Evolutionary conservation across 2,888 invertebrate species (phyloP).

Genomic region (Aspidiotus destructor): DNA sequence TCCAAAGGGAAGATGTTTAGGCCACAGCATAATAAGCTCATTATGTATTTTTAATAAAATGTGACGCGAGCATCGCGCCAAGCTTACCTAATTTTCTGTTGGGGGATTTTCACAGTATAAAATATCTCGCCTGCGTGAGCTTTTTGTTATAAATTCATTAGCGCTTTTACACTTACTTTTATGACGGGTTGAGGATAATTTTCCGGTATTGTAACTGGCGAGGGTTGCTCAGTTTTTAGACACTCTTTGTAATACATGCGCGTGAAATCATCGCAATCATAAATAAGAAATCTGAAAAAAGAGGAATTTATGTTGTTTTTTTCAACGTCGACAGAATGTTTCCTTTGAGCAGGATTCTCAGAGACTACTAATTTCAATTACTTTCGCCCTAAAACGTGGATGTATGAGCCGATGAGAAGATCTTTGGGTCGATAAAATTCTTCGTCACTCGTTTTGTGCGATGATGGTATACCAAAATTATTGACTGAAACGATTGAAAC

Average conservation of each 20-base stretch:
- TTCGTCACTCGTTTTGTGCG: slow-evolving; percentile 2
- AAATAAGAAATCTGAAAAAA: slow-evolving; percentile 54
- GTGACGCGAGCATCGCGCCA: no score
- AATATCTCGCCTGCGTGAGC: not conserved
- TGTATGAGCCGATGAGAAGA: slow-evolving; percentile 61
- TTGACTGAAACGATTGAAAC: not conserved
- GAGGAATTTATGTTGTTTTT: not conserved
- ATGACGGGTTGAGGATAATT: slow-evolving; percentile 22
- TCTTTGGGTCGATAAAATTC: slow-evolving; percentile 71
- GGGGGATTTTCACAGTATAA: no score
- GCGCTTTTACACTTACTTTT: not conserved
- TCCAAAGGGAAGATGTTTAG: no score
- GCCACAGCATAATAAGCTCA: no score
- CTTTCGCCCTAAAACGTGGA: slow-evolving; percentile 57
- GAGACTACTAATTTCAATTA: slow-evolving; percentile 10
- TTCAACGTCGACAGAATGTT: no score
- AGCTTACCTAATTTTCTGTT: no score
- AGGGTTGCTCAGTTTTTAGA: slow-evolving; percentile 44
- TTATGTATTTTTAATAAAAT: no score
- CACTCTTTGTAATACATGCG: slow-evolving; percentile 56
- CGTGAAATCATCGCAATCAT: slow-evolving; percentile 71
- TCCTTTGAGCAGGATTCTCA: no score
- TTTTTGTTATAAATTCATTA: not conserved
- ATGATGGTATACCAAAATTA: not conserved
- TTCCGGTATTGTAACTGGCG: slow-evolving; percentile 41